Base-by-base conservation (phyloP, 2,113 vertebrate species). In the Chaetops frenatus region DNA sequence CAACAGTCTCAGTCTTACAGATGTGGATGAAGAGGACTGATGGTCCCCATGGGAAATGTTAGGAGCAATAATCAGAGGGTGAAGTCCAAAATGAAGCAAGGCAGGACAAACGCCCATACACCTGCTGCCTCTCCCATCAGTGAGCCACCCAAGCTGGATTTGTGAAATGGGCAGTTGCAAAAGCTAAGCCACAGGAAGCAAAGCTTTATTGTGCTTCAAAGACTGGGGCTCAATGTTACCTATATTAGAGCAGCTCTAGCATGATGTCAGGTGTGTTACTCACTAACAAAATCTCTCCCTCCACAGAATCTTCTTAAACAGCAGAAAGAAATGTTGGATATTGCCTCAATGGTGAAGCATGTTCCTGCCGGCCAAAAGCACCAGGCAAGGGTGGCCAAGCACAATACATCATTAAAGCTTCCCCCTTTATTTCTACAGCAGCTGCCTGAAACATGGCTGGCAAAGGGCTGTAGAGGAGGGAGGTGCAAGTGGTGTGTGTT, bases 341-440 rank as follows among this genome's bases (percentile, higher is more conserved):
- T 54, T 94, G 40, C 51, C 38, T 78, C 1, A 3, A 66, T 0
- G 0, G 81, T 7, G 7, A 91, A 92, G 69, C 7, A 1, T 35
- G 12, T 76, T 53, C 44, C 62, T 48, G 44, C 15, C 81, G 91
- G 87, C 94, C 93, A 96, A 95, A 94, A 94, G 58, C 70, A 95
- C 36, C 81, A 87, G 50, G 14, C 73, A 81, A 57, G 50, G 23
- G 29, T 0, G 0, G 86, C 94, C 95, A 97, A 97, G 40, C n/a
- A 95, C 91, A 97, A 95, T 48, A 89, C 48, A 45, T 38, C 54
- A 51, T 64, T 84, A 64, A 91, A 94, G 27, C 40, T 87, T 89
- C 66, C 70, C 86, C 54, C 56, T 70, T 51, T 89, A 33, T 81
- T 92, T 72, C 81, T 29, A 24, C 48, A 64, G 42, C 62, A 76